Conservation (phyloP, 2,113 vertebrate genomes). For the Antigone vipio region DNA sequence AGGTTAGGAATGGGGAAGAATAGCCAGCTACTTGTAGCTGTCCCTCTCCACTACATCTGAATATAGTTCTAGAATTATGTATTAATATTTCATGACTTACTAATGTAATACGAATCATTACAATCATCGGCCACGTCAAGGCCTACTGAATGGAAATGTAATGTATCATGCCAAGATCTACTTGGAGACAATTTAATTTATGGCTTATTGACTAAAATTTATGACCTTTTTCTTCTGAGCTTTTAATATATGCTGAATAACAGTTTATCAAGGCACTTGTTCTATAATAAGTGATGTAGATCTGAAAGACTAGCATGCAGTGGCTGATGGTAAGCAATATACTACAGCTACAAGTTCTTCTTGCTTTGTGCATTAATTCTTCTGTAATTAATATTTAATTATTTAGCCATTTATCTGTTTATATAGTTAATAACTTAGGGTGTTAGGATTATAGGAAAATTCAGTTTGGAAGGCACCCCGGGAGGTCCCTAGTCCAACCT, state of each 20-base stretch:
- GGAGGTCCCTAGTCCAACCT: background rate
- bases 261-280: background rate
- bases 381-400: background rate
- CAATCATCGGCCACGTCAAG: background rate
- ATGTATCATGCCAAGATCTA: background rate
- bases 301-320: background rate
- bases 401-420: background rate
- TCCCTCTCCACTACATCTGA: background rate
- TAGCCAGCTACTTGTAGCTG: background rate
- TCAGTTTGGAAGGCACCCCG: background rate
- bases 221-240: background rate
- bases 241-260: slow-evolving; percentile 13
- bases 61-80: background rate
- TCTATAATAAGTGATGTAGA: background rate
- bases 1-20: background rate
- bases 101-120: background rate
- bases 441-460: background rate
- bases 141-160: background rate
- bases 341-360: background rate
- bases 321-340: background rate
- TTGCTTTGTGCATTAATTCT: background rate
- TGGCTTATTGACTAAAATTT: background rate
- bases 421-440: background rate
- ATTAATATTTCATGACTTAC: background rate
- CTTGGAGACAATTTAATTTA: slow-evolving; percentile 19